Evolutionary conservation across 2,113 vertebrate species (phyloP), one percentile per base, ranked within the genome.

Genomic region (Dendrocopos noguchii): DNA sequence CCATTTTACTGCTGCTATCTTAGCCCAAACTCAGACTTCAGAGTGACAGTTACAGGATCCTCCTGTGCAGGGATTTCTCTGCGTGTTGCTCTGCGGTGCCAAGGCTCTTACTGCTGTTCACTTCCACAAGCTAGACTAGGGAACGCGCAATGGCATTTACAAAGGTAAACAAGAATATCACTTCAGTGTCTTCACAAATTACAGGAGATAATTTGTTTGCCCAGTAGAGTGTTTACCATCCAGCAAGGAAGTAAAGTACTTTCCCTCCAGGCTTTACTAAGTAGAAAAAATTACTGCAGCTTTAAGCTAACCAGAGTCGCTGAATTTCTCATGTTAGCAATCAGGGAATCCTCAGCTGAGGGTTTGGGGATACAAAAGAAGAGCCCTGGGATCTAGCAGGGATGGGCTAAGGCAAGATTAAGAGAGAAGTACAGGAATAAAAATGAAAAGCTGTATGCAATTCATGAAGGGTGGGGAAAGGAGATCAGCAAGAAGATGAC

Each of bases 161-260:
- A 60, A 82, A 91, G 27, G 70, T 85, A 94, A 90, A 91, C 87
- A 83, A 50, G 53, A 34, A 31, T 65, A 50, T 94, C 80, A 90
- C 64, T 86, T 31, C 36, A 36, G 9, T 44, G 34, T 64, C 77
- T 88, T 94, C 64, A n/a, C 56, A 60, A 82, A 80, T 36, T 71
- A 67, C 82, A 87, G 82, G 64, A 85, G 82, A 52, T 88, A 66
- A 93, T 83, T 83, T 85, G 81, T 91, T 87, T 95, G 39, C 84
- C 82, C 25, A 19, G 28, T 77, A 76, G 65, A 85, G 39, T 83
- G 80, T 80, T 93, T 90, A 88, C 65, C 83, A 24, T 64, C 52
- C 64, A 77, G 36, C 29, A 71, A 93, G 72, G 63, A 88, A 91
- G 79, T 64, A 73, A 66, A 80, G 42, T 80, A 52, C 67, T 46